Evolutionary conservation across 2,888 invertebrate genomes (phyloP), one percentile per base, ranked within the genome.

Genomic region (Dicyrtoma fusca): DNA sequence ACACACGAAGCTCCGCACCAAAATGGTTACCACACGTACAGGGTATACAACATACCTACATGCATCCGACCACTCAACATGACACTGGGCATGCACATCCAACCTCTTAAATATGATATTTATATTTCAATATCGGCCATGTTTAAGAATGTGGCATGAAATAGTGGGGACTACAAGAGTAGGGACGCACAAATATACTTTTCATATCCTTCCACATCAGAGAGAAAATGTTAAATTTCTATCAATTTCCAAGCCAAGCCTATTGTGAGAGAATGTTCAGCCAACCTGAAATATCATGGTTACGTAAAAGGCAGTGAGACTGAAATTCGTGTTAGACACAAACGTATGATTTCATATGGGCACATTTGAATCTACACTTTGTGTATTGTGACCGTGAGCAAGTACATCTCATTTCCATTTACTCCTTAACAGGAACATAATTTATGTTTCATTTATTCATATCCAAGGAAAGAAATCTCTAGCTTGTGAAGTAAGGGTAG

Each of bases 381-480:
- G 25, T 57, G 23, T 25, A 10, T 49, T 14, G 49, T 57, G 26
- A 21, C 57, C 23, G 23, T 57, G 23, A 57, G 23, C 57, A 34
- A 34, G 34, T 55, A 74, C 70, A 72, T 72, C 74, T 75, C 73
- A 76, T 77, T 75, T 68, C 73, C 77, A 75, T 75, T 77, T 75
- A 73, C 74, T 72, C 72, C 65, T 65, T 62, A 68, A 63, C 65
- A 69, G 19, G 69, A 55, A 71, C 63, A 69, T 74, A 74, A 69
- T 74, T 75, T 75, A 72, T 73, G 73, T 75, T 73, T 72, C 72
- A 74, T 75, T 76, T 75, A 78, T 76, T 78, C 76, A 76, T 72
- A 72, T 73, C 70, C 68, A 68, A 25, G 42, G 25, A 63, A 14
- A 63, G 25, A 4, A 13, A 63, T 34, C 3, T 34, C 34, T 34